A percentile compares a stretch with the other conserved stretches of the same genome.
Evolutionary conservation across 2,888 invertebrate species (phyloP).

Genomic region (Latrodectus elegans): DNA sequence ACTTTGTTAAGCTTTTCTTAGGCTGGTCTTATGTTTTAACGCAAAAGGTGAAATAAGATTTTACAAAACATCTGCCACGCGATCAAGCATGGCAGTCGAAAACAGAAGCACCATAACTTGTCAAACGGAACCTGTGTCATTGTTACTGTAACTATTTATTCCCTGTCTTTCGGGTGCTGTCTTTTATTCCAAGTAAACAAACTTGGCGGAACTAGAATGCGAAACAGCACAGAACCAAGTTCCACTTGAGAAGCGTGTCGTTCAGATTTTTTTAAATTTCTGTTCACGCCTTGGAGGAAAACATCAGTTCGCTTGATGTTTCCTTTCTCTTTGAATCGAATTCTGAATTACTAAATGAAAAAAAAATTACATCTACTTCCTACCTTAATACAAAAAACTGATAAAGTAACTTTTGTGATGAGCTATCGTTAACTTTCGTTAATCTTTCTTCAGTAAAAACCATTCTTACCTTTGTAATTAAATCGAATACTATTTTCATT

Average conservation of each 20-base stretch:
- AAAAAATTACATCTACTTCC: too few relatives aligned
- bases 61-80: background rate
- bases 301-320: too few relatives aligned
- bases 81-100: background rate
- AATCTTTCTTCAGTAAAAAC: too few relatives aligned
- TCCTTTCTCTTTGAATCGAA: too few relatives aligned
- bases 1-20: too few relatives aligned
- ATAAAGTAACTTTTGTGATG: too few relatives aligned
- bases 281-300: constrained; percentile 7
- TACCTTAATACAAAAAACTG: too few relatives aligned
- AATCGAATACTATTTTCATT: too few relatives aligned
- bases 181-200: background rate
- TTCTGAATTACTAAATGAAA: too few relatives aligned
- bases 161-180: background rate
- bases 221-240: constrained; percentile 16
- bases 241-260: constrained; percentile 1
- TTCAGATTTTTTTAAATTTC: background rate
- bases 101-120: background rate
- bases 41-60: background rate
- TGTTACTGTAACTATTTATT: background rate
- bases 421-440: too few relatives aligned
- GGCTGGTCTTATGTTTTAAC: too few relatives aligned
- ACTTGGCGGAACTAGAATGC: background rate
- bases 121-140: background rate
- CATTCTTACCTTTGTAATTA: too few relatives aligned